Conservation (phyloP, 2,888 invertebrate genomes). For the Leptogaster cylindrica region DNA sequence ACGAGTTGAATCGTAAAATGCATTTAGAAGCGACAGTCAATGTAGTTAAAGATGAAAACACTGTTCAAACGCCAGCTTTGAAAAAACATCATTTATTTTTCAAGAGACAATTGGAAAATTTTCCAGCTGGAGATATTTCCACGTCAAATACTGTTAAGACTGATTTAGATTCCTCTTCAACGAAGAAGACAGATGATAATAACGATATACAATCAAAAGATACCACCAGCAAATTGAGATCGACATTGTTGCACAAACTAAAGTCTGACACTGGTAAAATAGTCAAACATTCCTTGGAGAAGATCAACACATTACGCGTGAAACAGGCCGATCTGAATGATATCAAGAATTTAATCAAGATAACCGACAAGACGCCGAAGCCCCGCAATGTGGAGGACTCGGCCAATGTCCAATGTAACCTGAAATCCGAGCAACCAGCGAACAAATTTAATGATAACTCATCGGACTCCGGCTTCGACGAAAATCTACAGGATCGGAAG, state of each 20-base stretch:
- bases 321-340: conserved; percentile 50
- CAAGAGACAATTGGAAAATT: conserved; percentile 59
- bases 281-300: conserved; percentile 53
- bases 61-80: conserved; percentile 53
- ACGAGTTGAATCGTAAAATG: not conserved
- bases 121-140: conserved; percentile 54
- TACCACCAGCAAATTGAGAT: conserved; percentile 43
- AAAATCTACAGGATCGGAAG: conserved; percentile 61
- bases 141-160: conserved; percentile 27
- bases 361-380: conserved; percentile 38
- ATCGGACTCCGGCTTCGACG: conserved; percentile 77
- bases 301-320: conserved; percentile 50
- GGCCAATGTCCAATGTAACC: not conserved
- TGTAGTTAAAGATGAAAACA: conserved; percentile 5
- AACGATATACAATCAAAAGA: not conserved
- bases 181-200: conserved; percentile 38
- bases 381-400: not conserved
- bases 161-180: conserved; percentile 50
- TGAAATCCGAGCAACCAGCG: conserved; percentile 51
- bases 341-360: conserved; percentile 48
- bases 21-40: not conserved
- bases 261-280: conserved; percentile 53
- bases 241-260: conserved; percentile 52
- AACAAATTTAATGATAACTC: conserved; percentile 69
- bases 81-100: conserved; percentile 62